These are phyloP conservation scores for Napeogenes sylphis DNA, from an alignment of 2,888 invertebrate genomes.

Conservation along the genomic window DNA sequence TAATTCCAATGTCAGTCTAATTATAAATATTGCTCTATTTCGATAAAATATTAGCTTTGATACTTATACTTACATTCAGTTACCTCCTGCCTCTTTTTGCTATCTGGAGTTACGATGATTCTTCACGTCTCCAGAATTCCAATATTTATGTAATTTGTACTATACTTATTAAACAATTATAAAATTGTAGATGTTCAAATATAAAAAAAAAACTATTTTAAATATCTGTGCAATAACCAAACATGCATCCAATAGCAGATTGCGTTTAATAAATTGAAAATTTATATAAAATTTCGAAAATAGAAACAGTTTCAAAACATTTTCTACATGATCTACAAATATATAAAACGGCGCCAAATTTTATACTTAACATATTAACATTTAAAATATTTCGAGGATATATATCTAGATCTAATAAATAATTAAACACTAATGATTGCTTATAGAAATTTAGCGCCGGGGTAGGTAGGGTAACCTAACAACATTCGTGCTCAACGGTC, in stretches of 20 bases:
- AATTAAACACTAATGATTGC: constrained; percentile 30
- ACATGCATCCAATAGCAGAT: constrained; percentile 27
- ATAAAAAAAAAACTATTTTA: constrained; percentile 19
- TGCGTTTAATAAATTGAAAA: constrained; percentile 12
- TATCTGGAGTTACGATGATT: constrained; percentile 23
- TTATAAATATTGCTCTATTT: constrained; percentile 15
- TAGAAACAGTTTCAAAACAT: constrained; percentile 18
- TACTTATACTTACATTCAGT: constrained; percentile 30
- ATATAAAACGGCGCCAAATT: constrained; percentile 51
- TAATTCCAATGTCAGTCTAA: constrained; percentile 60
- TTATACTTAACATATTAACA: constrained; percentile 35
- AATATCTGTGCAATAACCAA: constrained; percentile 12
- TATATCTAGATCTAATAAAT: constrained; percentile 30
- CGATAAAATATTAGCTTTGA: constrained; percentile 16
- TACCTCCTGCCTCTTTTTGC: constrained; percentile 28
- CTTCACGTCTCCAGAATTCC: constrained; percentile 24
- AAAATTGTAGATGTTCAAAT: constrained; percentile 18
- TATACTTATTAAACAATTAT: constrained; percentile 26
- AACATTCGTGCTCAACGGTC: constrained; percentile 71
- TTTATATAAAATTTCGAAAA: constrained; percentile 20
- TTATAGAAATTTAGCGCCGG: constrained; percentile 57
- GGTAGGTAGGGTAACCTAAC: constrained; percentile 57
- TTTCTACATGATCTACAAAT: too few species aligned
- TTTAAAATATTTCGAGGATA: constrained; percentile 31
- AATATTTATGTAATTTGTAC: constrained; percentile 34